A percentile compares a stretch with the other conserved stretches of the same genome.
phyloP scores from a whole-genome alignment of 2,113 vertebrate genomes.

The Hyperoodon ampullatus region DNA sequence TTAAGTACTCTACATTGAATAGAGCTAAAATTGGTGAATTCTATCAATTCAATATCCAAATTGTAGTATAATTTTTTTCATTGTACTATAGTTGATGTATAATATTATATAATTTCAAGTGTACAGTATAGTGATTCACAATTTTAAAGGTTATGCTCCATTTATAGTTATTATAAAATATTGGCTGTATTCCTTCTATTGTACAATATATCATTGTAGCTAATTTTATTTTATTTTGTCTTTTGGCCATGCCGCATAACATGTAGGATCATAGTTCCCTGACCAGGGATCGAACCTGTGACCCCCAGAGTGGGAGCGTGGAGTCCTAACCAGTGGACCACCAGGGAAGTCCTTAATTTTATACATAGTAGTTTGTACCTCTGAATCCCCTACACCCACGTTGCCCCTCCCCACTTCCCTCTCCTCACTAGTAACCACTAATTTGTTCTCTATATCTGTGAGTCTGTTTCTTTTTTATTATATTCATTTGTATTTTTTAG shows the following conservation, averaged over 20 bases:
- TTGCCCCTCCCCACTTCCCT: no score
- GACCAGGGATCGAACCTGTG: no score
- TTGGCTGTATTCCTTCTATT: background rate
- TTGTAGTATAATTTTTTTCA: background rate
- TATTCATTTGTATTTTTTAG: background rate
- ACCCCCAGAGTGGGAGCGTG: no score
- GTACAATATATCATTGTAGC: background rate
- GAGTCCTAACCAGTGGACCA: no score
- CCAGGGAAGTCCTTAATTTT: background rate
- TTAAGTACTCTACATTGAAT: background rate
- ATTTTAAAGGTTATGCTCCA: background rate
- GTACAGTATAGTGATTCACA: background rate
- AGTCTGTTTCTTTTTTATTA: background rate
- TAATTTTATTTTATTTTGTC: no score
- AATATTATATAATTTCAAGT: background rate
- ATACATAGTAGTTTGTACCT: background rate
- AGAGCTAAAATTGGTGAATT: background rate
- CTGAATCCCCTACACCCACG: background rate
- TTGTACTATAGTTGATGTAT: background rate
- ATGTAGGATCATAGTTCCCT: no score
- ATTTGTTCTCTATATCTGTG: background rate
- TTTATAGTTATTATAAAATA: background rate
- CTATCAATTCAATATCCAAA: background rate
- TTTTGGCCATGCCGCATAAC: no score
- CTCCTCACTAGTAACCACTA: background rate